Base-by-base conservation (phyloP, 2,113 vertebrate genomes). In the Etheostoma cragini region DNA sequence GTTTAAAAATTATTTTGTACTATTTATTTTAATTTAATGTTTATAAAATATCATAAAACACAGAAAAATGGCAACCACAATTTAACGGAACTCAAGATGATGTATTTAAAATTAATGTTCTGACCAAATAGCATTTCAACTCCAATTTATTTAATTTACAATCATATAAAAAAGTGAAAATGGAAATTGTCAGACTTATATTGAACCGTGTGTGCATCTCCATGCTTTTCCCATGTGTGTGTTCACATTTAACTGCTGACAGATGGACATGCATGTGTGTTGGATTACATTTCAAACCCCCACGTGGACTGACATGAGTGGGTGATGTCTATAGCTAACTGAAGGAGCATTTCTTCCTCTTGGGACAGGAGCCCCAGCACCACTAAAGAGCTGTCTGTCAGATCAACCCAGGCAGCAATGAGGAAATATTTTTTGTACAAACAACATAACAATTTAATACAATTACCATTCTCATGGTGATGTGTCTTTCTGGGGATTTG, bases 341-440 rank as follows among this genome's bases (percentile, higher is more conserved):
- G 76, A 78, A 46, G 57, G 49, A 67, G 7, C 6, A 14, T 70
- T 33, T 5, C 13, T 16, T 62, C 63, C 82, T 77, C 49, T 54
- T 63, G 68, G 83, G 79, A 88, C 14, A 26, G 0, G 1, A 69
- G 42, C 66, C 52, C 24, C 60, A 47, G 17, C 22, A 15, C n/a
- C 30, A 82, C 64, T 79, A 64, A 82, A 76, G 61, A 81, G 64
- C 68, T 75, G 74, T 83, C 87, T 58, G 66, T 82, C 82, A 82
- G 61, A 61, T 79, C 50, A 6, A 42, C 17, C 50, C 69, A 67
- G 33, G 60, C 61, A 64, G 56, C 64, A n/a, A 3, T 30, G 30
- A 4, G 30, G 30, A 30, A 30, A 30, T 30, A 30, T 3, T 30
- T 30, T 30, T 30, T 30, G 4, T 30, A 30, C 30, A 30, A 30